Evolutionary conservation across 2,113 vertebrate genomes (phyloP).

Genomic region (Andinoacara biseriatus): DNA sequence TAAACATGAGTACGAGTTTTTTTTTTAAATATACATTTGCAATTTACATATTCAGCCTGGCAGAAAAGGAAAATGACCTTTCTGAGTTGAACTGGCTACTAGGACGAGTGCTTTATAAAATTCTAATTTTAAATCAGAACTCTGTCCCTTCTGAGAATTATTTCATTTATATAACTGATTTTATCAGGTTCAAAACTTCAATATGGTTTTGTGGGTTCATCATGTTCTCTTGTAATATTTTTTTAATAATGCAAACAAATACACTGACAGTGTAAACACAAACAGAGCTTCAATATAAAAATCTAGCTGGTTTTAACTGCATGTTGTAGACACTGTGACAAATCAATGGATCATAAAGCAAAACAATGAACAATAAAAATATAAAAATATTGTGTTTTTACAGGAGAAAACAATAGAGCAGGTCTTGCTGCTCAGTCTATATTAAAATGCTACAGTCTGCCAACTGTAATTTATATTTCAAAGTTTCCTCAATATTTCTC

Average conservation of each 20-base stretch:
- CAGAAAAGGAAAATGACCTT: background rate
- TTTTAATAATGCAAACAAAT: no score
- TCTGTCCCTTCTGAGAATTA: fast-evolving
- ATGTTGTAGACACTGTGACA: background rate
- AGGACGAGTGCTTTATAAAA: background rate
- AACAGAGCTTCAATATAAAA: background rate
- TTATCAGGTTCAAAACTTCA: background rate
- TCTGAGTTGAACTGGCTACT: background rate
- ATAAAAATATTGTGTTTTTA: fast-evolving
- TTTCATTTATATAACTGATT: background rate
- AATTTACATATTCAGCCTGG: background rate
- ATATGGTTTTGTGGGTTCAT: background rate
- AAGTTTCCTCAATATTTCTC: background rate
- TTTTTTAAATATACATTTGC: no score
- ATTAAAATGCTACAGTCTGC: background rate
- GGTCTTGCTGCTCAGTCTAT: background rate
- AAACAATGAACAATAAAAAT: background rate
- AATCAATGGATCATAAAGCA: background rate
- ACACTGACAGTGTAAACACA: no score
- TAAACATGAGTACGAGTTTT: background rate
- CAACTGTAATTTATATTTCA: no score
- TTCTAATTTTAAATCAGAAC: background rate
- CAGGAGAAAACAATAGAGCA: fast-evolving
- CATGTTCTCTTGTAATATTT: background rate
- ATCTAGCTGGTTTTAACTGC: fast-evolving